Conservation (phyloP, 1,140 invertebrate species). For the Acromyrmex echinatior region DNA sequence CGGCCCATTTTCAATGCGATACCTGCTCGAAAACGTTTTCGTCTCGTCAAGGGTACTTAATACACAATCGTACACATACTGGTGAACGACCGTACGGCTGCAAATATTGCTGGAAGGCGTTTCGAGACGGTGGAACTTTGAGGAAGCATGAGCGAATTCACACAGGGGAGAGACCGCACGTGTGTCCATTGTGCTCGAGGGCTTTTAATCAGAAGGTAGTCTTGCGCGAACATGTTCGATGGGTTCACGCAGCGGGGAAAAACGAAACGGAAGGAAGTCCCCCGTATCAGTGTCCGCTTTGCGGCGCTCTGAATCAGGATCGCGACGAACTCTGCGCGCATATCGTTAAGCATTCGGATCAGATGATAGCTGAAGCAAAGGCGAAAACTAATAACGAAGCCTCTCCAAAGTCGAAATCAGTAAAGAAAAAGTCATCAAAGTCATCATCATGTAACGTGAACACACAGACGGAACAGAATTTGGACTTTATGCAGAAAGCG, state of each 20-base stretch:
- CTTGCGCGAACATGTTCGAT: slow-evolving; percentile 86
- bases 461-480: slow-evolving; percentile 34
- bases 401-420: slow-evolving; percentile 77
- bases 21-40: slow-evolving; percentile 87
- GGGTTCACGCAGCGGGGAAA: slow-evolving; percentile 86
- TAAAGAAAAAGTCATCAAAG: slow-evolving; percentile 74
- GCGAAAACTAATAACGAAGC: slow-evolving; percentile 80
- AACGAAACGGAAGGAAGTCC: slow-evolving; percentile 80
- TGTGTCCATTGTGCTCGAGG: slow-evolving; percentile 89
- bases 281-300: slow-evolving; percentile 84
- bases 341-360: slow-evolving; percentile 87
- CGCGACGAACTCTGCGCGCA: slow-evolving; percentile 87
- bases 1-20: slow-evolving; percentile 88
- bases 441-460: neutral
- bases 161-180: slow-evolving; percentile 90
- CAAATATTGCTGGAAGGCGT: slow-evolving; percentile 93
- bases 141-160: slow-evolving; percentile 89
- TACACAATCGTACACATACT: slow-evolving; percentile 89
- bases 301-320: slow-evolving; percentile 83
- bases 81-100: slow-evolving; percentile 91
- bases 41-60: slow-evolving; percentile 90
- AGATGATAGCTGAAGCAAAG: slow-evolving; percentile 85
- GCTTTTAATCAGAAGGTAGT: slow-evolving; percentile 88
- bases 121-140: slow-evolving; percentile 88
- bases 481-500: slow-evolving; percentile 54